These are phyloP conservation scores for Anthopleura sola DNA, from an alignment of 64 coral and sea anemone species.

Conservation along the genomic window DNA sequence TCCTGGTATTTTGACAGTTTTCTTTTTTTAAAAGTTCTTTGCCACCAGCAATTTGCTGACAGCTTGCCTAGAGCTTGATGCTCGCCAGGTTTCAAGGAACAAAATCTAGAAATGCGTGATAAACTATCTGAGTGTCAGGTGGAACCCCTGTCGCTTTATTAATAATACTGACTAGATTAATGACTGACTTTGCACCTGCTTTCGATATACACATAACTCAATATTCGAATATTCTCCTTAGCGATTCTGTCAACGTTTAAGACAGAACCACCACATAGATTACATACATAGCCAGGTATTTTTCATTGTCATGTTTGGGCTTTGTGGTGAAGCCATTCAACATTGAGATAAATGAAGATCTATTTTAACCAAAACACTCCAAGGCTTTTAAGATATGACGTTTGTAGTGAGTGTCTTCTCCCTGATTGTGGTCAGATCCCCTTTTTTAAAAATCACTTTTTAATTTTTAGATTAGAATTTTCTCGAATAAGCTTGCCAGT, in stretches of 20 bases:
- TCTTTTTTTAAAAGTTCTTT: background rate
- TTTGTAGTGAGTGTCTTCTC: background rate
- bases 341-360: background rate
- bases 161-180: background rate
- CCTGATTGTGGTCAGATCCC: background rate
- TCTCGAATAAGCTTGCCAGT: background rate
- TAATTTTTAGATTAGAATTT: no score
- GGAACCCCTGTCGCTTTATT: background rate
- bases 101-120: background rate
- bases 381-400: background rate
- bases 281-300: background rate
- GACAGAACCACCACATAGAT: background rate
- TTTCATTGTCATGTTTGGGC: background rate
- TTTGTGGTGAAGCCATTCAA: background rate
- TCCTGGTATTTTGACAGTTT: background rate
- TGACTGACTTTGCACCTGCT: background rate
- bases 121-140: background rate
- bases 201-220: background rate
- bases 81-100: background rate
- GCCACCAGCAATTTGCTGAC: background rate
- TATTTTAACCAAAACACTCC: background rate
- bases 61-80: background rate
- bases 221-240: background rate
- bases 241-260: background rate
- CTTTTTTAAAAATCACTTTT: background rate